Evolutionary conservation across 2,113 vertebrate species (phyloP).

Genomic region (Machaerirhynchus nigripectus): DNA sequence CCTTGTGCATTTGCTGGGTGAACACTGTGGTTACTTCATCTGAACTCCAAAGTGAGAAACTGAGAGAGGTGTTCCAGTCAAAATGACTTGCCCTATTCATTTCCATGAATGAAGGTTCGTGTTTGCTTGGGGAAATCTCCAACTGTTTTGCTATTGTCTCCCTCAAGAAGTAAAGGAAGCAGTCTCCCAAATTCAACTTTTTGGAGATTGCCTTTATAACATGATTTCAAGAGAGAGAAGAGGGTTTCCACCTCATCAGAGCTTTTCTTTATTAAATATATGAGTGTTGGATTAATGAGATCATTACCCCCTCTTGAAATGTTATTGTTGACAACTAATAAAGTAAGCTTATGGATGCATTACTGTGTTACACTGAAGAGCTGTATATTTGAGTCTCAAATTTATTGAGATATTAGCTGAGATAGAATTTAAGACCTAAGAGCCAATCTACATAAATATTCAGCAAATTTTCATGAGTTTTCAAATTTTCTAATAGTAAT

Average conservation of each 20-base stretch:
- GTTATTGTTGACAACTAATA: background rate
- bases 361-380: background rate
- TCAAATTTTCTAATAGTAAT: background rate
- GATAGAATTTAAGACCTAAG: background rate
- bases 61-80: background rate
- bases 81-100: background rate
- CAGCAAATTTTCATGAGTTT: background rate
- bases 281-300: background rate
- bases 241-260: background rate
- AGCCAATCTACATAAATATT: background rate
- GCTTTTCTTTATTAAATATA: background rate
- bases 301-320: background rate
- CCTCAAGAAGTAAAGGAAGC: background rate
- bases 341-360: background rate
- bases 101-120: rapidly evolving
- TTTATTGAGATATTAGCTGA: background rate
- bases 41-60: background rate
- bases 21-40: background rate
- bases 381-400: background rate
- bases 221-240: background rate
- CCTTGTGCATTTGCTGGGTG: background rate
- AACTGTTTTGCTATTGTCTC: background rate
- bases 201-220: background rate
- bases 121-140: background rate
- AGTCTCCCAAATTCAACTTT: background rate